A percentile compares a stretch with the other conserved stretches of the same genome.
Evolutionary conservation across 2,797 vertebrate genomes (phyloP).

Genomic region (Scleropages formosus): DNA sequence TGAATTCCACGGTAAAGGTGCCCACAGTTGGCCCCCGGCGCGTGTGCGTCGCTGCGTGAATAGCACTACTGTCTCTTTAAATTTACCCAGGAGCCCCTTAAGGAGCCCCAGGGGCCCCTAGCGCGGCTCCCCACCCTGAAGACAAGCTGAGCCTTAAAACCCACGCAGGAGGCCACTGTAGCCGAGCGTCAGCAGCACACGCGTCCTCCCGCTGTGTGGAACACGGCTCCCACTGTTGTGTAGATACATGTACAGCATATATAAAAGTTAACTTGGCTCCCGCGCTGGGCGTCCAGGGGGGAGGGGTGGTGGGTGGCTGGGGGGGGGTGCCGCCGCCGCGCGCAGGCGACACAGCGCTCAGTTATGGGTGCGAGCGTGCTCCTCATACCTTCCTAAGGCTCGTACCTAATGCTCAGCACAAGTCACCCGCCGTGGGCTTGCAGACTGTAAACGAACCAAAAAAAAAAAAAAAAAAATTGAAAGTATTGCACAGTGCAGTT

Average conservation of each 20-base stretch:
- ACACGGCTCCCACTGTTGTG: slow-evolving; percentile 33
- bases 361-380: slow-evolving; percentile 46
- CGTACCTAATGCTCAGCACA: slow-evolving; percentile 56
- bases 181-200: slow-evolving; percentile 45
- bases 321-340: slow-evolving; percentile 28
- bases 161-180: slow-evolving; percentile 64
- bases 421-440: slow-evolving; percentile 37
- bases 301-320: slow-evolving; percentile 39
- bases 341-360: slow-evolving; percentile 39
- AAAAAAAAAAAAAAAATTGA: slow-evolving; percentile 27
- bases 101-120: slow-evolving; percentile 97
- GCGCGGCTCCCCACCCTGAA: slow-evolving; percentile 89
- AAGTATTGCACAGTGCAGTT: slow-evolving; percentile 47
- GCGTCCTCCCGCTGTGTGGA: slow-evolving; percentile 22
- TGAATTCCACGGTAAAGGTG: slow-evolving; percentile 20
- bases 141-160: slow-evolving; percentile 75
- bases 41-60: slow-evolving; percentile 51
- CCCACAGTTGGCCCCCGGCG: slow-evolving; percentile 47
- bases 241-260: slow-evolving; percentile 43
- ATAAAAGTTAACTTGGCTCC: slow-evolving; percentile 72
- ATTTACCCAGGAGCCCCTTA: slow-evolving; percentile 98
- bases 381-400: slow-evolving; percentile 47
- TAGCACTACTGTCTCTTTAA: slow-evolving; percentile 90
- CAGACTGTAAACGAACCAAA: slow-evolving; percentile 29
- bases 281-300: slow-evolving; percentile 50